A percentile compares a stretch with the other conserved stretches of the same genome.
Evolutionary conservation across 1,140 invertebrate genomes (phyloP).

Genomic region (Trissolcus basalis): DNA sequence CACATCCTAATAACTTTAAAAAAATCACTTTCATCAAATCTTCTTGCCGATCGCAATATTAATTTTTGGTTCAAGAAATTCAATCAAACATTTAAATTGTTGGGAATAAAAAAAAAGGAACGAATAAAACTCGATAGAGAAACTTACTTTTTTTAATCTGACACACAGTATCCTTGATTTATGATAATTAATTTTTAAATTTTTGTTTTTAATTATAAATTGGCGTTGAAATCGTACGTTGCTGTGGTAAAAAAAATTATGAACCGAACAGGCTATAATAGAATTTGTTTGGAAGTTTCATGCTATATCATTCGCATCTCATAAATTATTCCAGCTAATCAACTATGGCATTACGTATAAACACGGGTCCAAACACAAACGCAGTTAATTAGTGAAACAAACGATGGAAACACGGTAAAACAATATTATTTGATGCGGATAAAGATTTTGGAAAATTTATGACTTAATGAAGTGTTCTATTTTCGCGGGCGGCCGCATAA

Average conservation of each 20-base stretch:
- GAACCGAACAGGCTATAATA: too few species aligned
- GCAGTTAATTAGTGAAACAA: too few species aligned
- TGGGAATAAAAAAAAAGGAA: too few species aligned
- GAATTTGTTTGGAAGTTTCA: background rate
- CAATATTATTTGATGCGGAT: slow-evolving; percentile 10
- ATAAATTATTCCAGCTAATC: too few species aligned
- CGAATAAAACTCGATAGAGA: too few species aligned
- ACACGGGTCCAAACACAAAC: too few species aligned
- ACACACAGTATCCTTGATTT: too few species aligned
- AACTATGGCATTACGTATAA: too few species aligned
- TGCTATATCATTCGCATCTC: background rate
- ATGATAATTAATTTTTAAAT: too few species aligned
- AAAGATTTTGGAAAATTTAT: slow-evolving; percentile 21
- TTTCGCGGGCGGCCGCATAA: slow-evolving; percentile 39
- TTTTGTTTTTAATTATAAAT: background rate
- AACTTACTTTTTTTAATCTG: too few species aligned
- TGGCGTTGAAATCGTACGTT: too few species aligned
- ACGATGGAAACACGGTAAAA: background rate
- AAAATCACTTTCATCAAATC: slow-evolving; percentile 41
- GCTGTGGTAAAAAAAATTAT: too few species aligned
- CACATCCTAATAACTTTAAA: slow-evolving; percentile 29
- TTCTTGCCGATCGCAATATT: slow-evolving; percentile 21
- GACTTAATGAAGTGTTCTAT: slow-evolving; percentile 43
- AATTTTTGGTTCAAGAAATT: slow-evolving; percentile 5
- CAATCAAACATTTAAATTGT: background rate